Base-by-base conservation (phyloP, 1,140 invertebrate species). In the Drosophila tristis region DNA sequence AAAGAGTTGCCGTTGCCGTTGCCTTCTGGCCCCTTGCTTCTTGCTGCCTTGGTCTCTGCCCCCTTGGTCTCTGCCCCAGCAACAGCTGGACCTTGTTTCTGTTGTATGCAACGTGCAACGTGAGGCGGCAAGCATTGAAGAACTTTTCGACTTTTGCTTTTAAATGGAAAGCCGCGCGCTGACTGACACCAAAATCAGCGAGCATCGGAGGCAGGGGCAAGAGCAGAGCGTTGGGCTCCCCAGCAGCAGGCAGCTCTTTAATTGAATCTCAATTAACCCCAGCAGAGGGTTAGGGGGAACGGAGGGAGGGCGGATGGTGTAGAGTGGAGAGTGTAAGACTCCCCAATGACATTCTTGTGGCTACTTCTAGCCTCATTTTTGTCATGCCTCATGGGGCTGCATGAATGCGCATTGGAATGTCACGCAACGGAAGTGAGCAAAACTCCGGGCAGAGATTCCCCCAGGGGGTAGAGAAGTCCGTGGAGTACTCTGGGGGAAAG, bases 191-290 rank as follows among this genome's bases (percentile, higher is more conserved):
- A 20, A 20, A 20, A 25, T 4, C 26, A 29, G 9, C 31, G 8
- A 7, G 29, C 9, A 35, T 11, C 25, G 9, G 20, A 20, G 20
- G 20, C 20, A 20, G 20, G 2, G 20, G 58, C 35, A 4, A 9
- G 11, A 26, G 16, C 13, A 20, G 9, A 44, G 15, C 13, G 13
- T 29, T 9, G 39, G 16, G 48, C 20, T 47, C 26, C 64, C 26
- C 64, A 45, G 29, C 23, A 61, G 59, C 51, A 15, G 16, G 31
- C 31, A 43, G 67, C 66, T 72, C 65, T 67, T 87, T 89, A 87
- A 87, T 87, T 87, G 79, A 87, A 87, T 89, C 72, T 68, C 35
- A 84, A 89, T 87, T 89, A 89, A 87, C 75, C 82, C 78, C 65
- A 39, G 58, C 4, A 26, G 6, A 47, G 7, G 11, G 5, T 9